A percentile compares a stretch with the other conserved stretches of the same genome.
These are phyloP conservation scores for Piaya cayana DNA, from an alignment of 2,113 vertebrate species.

Conservation along the genomic window DNA sequence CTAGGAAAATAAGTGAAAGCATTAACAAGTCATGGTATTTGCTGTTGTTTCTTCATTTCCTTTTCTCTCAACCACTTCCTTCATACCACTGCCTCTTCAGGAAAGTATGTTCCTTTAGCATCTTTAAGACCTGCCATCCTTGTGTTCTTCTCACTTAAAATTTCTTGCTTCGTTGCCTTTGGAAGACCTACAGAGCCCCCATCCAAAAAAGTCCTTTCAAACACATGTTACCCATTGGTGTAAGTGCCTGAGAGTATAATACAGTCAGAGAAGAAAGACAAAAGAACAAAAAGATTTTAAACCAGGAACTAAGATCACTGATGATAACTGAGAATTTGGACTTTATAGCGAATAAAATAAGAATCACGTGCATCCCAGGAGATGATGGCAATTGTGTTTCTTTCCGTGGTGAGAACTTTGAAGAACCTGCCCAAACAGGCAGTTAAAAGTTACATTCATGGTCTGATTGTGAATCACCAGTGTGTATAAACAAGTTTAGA, in stretches of 20 bases:
- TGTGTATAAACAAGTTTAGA: not conserved
- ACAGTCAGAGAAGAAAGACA: not conserved
- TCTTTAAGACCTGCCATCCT: not conserved
- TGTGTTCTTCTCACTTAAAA: not conserved
- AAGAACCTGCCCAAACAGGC: not conserved
- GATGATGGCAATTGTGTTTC: not conserved
- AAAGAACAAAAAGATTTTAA: not conserved
- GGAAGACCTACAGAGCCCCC: not conserved
- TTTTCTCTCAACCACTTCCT: not conserved
- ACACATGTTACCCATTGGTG: not conserved
- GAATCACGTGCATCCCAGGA: fast-evolving
- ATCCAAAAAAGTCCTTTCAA: not conserved
- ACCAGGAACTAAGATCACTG: not conserved
- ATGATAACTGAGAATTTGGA: not conserved
- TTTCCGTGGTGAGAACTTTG: not conserved
- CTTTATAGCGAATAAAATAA: not conserved
- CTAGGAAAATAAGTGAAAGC: not conserved
- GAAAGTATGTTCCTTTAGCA: not conserved
- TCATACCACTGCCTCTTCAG: not conserved
- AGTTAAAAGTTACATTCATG: not conserved
- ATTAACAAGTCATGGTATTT: not conserved
- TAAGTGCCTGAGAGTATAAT: not conserved
- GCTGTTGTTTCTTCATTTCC: not conserved
- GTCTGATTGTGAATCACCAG: not conserved
- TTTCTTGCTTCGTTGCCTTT: not conserved